phyloP scores from a whole-genome alignment of 2,113 vertebrate genomes.

The Gymnocephalus cernua region DNA sequence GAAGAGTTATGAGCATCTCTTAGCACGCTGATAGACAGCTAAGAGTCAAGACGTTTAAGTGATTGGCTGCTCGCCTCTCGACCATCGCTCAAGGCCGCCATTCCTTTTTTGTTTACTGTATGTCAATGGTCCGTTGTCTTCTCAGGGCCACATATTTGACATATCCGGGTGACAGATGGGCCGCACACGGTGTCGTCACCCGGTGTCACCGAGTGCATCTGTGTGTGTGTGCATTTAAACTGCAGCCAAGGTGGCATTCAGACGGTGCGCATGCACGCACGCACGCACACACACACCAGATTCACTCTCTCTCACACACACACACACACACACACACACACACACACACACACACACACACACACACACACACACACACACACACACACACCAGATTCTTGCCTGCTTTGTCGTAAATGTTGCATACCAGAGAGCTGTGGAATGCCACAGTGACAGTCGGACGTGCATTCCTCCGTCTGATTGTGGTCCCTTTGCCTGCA shows the following conservation, averaged over 20 bases:
- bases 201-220: background rate
- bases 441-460: conserved; percentile 10
- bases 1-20: background rate
- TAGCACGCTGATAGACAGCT: background rate
- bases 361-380: too few species aligned
- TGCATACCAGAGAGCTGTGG: background rate
- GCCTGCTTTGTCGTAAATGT: background rate
- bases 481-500: background rate
- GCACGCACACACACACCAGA: too few species aligned
- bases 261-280: background rate
- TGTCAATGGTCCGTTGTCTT: background rate
- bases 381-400: conserved; percentile 15
- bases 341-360: too few species aligned
- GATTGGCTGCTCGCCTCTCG: background rate
- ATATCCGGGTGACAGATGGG: conserved; percentile 36
- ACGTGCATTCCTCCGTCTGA: conserved; percentile 14
- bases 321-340: too few species aligned
- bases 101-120: conserved; percentile 1
- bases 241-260: background rate
- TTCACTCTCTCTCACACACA: too few species aligned
- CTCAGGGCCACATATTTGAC: conserved; percentile 42
- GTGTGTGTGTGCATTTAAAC: background rate
- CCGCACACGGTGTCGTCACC: background rate
- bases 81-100: conserved; percentile 9
- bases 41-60: background rate